These are phyloP conservation scores for Elgonia sp. DNA, from an alignment of 2,888 invertebrate genomes.

Conservation along the genomic window DNA sequence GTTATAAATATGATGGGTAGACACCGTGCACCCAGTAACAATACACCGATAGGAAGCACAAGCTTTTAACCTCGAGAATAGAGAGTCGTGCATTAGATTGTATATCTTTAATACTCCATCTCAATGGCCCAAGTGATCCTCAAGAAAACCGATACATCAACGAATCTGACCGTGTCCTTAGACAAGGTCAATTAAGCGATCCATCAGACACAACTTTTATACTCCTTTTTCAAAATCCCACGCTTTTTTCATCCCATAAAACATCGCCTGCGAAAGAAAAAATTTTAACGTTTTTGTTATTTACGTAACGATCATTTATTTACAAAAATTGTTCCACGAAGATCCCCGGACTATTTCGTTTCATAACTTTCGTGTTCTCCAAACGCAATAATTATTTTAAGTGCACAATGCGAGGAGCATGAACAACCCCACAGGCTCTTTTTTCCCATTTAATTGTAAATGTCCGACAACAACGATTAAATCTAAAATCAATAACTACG, in stretches of 20 bases:
- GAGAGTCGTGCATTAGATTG: slow-evolving; percentile 51
- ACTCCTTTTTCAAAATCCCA: not conserved
- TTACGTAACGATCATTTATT: slow-evolving; percentile 14
- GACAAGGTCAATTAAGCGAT: slow-evolving; percentile 49
- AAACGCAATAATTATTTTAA: slow-evolving; percentile 17
- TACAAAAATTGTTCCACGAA: not conserved
- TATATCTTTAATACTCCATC: slow-evolving; percentile 13
- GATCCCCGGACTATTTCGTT: slow-evolving; percentile 10
- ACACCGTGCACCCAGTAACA: slow-evolving; percentile 1
- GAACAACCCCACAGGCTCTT: slow-evolving; percentile 14
- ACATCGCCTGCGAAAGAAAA: not conserved
- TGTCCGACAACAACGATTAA: slow-evolving; percentile 17
- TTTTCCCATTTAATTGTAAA: slow-evolving; percentile 32
- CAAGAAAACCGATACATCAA: slow-evolving; percentile 44
- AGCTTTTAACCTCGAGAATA: slow-evolving; percentile 39
- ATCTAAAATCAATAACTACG: slow-evolving; percentile 37
- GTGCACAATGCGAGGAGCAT: slow-evolving; percentile 4
- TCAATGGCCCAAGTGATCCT: not conserved
- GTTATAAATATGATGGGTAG: slow-evolving; percentile 29
- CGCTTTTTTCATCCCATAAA: no score
- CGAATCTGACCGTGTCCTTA: slow-evolving; percentile 7
- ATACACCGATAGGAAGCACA: slow-evolving; percentile 8
- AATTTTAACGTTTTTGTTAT: not conserved
- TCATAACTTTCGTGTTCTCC: slow-evolving; percentile 22
- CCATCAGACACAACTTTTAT: slow-evolving; percentile 2